These are phyloP conservation scores for Pangasius macronema DNA, from an alignment of 2,797 vertebrate species.

Conservation along the genomic window DNA sequence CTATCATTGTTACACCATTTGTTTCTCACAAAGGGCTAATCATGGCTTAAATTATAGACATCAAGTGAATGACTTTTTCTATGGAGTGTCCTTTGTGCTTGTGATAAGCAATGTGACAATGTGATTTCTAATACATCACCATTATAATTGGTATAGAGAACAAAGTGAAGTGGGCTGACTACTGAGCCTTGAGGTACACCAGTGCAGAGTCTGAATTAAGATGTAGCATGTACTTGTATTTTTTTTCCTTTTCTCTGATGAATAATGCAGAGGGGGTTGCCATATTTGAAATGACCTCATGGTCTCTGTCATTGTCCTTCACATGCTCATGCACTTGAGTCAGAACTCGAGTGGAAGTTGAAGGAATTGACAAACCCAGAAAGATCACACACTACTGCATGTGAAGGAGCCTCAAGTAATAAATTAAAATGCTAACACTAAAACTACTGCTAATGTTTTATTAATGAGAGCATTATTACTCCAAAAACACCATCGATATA, in stretches of 20 bases:
- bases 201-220: not conserved
- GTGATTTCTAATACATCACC: not conserved
- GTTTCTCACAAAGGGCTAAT: not conserved
- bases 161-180: not conserved
- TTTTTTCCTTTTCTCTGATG: not conserved
- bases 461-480: slow-evolving; percentile 2
- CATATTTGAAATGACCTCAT: not conserved
- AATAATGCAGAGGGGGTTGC: not conserved
- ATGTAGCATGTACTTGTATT: not conserved
- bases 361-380: not conserved
- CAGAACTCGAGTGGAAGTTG: not conserved
- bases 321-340: not conserved
- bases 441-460: not conserved
- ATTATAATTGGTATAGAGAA: not conserved
- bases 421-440: not conserved
- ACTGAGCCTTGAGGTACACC: not conserved
- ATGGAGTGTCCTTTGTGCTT: not conserved
- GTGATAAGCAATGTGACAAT: too few relatives aligned
- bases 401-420: not conserved
- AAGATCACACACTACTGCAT: not conserved
- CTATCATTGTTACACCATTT: too few relatives aligned
- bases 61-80: not conserved
- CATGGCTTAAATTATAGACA: not conserved
- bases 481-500: not conserved
- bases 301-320: not conserved